These are phyloP conservation scores for Drosophila simulans DNA, from an alignment of 1,140 invertebrate species.

Conservation along the genomic window DNA sequence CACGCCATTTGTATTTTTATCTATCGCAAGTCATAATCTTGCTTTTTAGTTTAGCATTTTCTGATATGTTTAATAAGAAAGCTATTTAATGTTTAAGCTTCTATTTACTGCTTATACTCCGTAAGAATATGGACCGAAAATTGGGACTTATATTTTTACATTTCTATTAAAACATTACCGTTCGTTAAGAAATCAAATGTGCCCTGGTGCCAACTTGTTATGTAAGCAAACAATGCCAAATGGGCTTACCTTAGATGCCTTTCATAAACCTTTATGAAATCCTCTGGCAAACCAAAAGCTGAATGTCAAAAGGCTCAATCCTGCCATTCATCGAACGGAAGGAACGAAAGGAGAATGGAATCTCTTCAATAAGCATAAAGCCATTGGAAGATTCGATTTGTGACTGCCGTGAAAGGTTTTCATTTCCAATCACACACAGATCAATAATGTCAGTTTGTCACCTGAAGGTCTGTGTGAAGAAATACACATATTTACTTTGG, in stretches of 20 bases:
- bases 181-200: neutral
- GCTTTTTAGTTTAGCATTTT: neutral
- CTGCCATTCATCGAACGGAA: slow-evolving; percentile 14
- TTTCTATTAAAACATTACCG: neutral
- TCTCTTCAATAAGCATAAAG: slow-evolving; percentile 18
- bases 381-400: slow-evolving; percentile 29
- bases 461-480: slow-evolving; percentile 1
- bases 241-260: neutral
- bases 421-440: slow-evolving; percentile 23
- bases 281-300: slow-evolving; percentile 17
- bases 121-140: no score
- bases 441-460: slow-evolving; percentile 33
- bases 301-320: slow-evolving; percentile 14
- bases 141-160: neutral
- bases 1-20: slow-evolving; percentile 26
- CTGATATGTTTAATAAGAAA: neutral
- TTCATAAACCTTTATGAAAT: slow-evolving; percentile 18
- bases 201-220: slow-evolving; percentile 10
- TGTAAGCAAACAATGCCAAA: slow-evolving; percentile 2
- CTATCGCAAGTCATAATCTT: slow-evolving; percentile 7
- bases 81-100: neutral
- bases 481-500: no score
- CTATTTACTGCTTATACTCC: neutral
- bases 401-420: slow-evolving; percentile 40
- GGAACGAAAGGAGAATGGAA: neutral